Evolutionary conservation across 2,888 invertebrate genomes (phyloP).

Genomic region (Drosophila flavopinicola): DNA sequence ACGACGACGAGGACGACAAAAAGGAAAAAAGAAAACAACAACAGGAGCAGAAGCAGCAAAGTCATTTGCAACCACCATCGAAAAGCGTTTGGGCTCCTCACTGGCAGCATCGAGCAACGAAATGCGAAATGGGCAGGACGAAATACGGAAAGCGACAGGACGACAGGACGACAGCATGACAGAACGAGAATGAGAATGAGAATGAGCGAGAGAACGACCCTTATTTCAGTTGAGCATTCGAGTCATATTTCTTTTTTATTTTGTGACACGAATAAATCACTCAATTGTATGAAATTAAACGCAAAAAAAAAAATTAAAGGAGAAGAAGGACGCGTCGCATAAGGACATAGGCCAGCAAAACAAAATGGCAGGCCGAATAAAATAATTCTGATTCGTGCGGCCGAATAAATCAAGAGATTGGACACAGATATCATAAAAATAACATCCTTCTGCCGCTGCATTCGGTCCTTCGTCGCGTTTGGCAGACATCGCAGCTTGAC

Average conservation of each 20-base stretch:
- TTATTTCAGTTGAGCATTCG: constrained; percentile 67
- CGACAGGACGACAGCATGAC: constrained; percentile 15
- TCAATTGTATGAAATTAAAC: constrained; percentile 82
- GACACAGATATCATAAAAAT: constrained; percentile 85
- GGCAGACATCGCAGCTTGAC: constrained; percentile 52
- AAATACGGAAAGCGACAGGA: constrained; percentile 2
- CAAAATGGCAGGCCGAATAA: constrained; percentile 77
- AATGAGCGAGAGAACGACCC: constrained; percentile 63
- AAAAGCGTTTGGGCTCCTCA: constrained; percentile 35
- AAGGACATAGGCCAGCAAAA: constrained; percentile 52
- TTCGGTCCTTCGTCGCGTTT: constrained; percentile 44
- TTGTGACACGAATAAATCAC: constrained; percentile 84
- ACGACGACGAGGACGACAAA: too few relatives aligned
- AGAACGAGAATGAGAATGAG: background rate
- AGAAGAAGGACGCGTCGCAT: constrained; percentile 48
- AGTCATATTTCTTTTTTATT: constrained; percentile 82
- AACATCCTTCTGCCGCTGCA: constrained; percentile 73
- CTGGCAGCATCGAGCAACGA: constrained; percentile 29
- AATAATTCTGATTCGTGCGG: constrained; percentile 82
- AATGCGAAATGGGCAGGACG: constrained; percentile 1
- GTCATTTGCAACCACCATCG: constrained; percentile 58
- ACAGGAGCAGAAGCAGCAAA: constrained; percentile 7
- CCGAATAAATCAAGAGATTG: constrained; percentile 84
- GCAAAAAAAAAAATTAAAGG: constrained; percentile 58
- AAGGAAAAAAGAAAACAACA: constrained; percentile 15